These are phyloP conservation scores for Drosophila seguyi DNA, from an alignment of 1,140 invertebrate genomes.

Conservation along the genomic window DNA sequence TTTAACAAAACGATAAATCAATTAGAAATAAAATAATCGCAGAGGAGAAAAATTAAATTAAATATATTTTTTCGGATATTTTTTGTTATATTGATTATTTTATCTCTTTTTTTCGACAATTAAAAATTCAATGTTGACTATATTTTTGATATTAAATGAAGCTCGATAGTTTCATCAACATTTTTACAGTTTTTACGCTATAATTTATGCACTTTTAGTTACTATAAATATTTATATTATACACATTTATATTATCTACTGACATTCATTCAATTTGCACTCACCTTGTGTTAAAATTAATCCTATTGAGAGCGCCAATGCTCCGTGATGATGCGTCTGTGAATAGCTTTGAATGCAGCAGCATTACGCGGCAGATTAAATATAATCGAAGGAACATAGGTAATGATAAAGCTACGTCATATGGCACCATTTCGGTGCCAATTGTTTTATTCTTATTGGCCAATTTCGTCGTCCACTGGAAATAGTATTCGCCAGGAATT, in stretches of 20 bases:
- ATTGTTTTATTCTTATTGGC: conserved; percentile 95
- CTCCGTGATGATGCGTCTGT: conserved; percentile 98
- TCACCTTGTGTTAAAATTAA: conserved; percentile 98
- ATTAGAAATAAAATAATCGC: too few relatives aligned
- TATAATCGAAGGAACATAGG: conserved; percentile 99
- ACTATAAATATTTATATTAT: not conserved
- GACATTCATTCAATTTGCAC: not conserved
- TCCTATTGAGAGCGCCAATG: conserved; percentile 99
- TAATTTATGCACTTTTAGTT: too few relatives aligned
- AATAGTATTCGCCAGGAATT: conserved; percentile 97
- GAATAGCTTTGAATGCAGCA: conserved; percentile 99
- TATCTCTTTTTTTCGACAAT: too few relatives aligned
- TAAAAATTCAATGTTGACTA: too few relatives aligned
- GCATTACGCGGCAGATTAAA: conserved; percentile 99
- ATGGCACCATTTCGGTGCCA: conserved; percentile 93
- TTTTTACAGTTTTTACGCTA: too few relatives aligned
- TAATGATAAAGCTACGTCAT: conserved; percentile 97
- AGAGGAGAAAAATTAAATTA: too few relatives aligned
- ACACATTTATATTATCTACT: too few relatives aligned
- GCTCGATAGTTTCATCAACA: too few relatives aligned
- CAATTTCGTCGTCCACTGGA: conserved; percentile 98
- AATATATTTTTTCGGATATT: too few relatives aligned
- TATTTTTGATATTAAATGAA: too few relatives aligned
- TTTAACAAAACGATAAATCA: too few relatives aligned
- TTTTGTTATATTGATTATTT: too few relatives aligned